Evolutionary conservation across 2,113 vertebrate species (phyloP), one percentile per base, ranked within the genome.

Genomic region (Gracilinanus agilis): DNA sequence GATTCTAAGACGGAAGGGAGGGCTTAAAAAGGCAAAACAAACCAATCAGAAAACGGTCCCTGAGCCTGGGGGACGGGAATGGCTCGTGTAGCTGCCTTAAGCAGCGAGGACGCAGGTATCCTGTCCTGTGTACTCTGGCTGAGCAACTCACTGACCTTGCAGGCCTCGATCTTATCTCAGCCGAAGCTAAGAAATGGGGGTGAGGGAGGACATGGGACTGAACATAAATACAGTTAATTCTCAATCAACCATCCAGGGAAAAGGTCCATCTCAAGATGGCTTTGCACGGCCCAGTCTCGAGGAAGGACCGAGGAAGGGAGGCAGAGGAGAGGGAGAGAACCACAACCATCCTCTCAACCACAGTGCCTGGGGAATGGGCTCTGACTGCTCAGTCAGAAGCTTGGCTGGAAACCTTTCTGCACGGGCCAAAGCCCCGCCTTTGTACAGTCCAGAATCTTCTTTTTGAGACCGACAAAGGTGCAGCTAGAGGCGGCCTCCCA

Each of bases 361-460:
- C 16, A 97, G 1, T 94, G 27, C 55, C 0, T 92, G 29, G n/a
- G 44, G 24, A 83, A 89, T 95, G 55, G 94, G 94, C 91, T 53
- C 55, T 91, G 88, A n/a, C 19, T 49, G 93, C 94, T 94, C 55
- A 88, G 34, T 67, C 34, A 34, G 34, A 61, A 67, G 61, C 13
- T 67, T 11, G 27, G 27, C 3, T 67, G 61, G 61, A 67, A 34
- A 67, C n/a, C 61, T 75, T 75, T 75, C 16, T 75, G n/a, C 34
- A 13, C n/a, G 13, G 25, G 0, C 27, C 8, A 29, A 2, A 21
- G n/a, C 40, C 67, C 34, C 40, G 67, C 34, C 21, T 19, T 21
- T n/a, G 13, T 21, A 8, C 67, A n/a, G 16, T 40, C 67, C 21
- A 6, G 34, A 40, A 75, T 40, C 16, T 75, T 34, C 67, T 6